Evolutionary conservation across 2,113 vertebrate species (phyloP).

Genomic region (Hypanus sabinus): DNA sequence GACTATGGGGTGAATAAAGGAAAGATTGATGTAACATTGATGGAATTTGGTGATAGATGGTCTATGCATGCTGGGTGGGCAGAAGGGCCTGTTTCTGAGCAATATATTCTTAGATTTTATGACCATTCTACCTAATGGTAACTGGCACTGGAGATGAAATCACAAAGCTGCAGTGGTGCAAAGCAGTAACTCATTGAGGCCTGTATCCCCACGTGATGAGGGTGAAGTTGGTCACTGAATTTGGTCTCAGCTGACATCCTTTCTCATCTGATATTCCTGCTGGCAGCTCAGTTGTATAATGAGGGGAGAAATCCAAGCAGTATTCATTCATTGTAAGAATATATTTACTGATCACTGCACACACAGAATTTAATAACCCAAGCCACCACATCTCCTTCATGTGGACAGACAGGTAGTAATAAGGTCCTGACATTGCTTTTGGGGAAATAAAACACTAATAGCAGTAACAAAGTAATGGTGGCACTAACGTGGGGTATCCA

Average conservation of each 20-base stretch:
- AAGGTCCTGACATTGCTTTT: background rate
- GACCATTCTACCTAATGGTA: too few species aligned
- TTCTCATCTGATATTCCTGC: background rate
- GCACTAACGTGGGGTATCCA: background rate
- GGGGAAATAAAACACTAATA: conserved; percentile 3
- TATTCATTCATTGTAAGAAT: background rate
- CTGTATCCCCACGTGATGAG: background rate
- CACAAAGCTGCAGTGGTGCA: background rate
- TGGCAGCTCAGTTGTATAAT: background rate
- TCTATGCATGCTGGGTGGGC: too few species aligned
- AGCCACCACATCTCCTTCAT: background rate
- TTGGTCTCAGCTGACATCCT: background rate
- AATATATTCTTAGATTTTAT: too few species aligned
- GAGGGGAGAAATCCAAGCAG: background rate
- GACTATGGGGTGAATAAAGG: too few species aligned
- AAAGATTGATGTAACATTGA: too few species aligned
- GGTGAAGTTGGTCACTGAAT: too few species aligned
- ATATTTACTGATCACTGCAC: background rate
- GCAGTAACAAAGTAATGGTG: background rate
- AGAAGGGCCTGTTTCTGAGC: too few species aligned
- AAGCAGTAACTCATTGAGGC: background rate
- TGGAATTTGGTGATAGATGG: too few species aligned
- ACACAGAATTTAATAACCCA: background rate
- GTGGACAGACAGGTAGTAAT: background rate
- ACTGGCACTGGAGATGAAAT: background rate